Evolutionary conservation across 1,140 invertebrate genomes (phyloP).

Genomic region (Ips typographus): DNA sequence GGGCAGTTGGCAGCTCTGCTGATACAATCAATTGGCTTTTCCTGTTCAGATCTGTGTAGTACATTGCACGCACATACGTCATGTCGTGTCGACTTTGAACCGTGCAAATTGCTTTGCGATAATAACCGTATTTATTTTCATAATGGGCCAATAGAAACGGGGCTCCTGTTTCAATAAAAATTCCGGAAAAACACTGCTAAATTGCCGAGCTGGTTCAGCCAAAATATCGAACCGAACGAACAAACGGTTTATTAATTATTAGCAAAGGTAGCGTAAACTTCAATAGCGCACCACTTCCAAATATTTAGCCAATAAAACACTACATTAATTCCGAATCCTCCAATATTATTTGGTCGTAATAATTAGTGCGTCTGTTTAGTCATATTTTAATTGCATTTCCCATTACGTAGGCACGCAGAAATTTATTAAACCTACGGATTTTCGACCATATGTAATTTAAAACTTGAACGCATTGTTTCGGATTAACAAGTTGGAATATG

Average conservation of each 20-base stretch:
- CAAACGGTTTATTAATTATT: background rate
- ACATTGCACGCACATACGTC: conserved; percentile 5
- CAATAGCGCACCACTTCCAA: background rate
- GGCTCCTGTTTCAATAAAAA: background rate
- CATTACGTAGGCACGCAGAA: background rate
- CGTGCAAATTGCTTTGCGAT: conserved; percentile 10
- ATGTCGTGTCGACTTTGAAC: conserved; percentile 8
- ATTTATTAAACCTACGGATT: background rate
- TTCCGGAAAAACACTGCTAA: background rate
- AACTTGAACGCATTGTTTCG: background rate
- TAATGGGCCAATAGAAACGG: background rate
- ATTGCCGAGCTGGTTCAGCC: background rate
- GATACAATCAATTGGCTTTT: conserved; percentile 39
- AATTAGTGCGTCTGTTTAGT: conserved; percentile 2
- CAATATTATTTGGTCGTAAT: background rate
- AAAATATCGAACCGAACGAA: background rate
- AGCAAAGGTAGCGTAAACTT: background rate
- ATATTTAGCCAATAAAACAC: background rate
- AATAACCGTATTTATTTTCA: background rate
- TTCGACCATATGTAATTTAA: background rate
- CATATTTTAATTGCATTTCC: conserved; percentile 5
- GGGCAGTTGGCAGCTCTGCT: conserved; percentile 31
- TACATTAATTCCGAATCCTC: conserved; percentile 1
- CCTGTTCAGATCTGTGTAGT: conserved; percentile 23
- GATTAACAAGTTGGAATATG: background rate